Evolutionary conservation across 2,888 invertebrate species (phyloP).

Genomic region (Melipona beecheii): DNA sequence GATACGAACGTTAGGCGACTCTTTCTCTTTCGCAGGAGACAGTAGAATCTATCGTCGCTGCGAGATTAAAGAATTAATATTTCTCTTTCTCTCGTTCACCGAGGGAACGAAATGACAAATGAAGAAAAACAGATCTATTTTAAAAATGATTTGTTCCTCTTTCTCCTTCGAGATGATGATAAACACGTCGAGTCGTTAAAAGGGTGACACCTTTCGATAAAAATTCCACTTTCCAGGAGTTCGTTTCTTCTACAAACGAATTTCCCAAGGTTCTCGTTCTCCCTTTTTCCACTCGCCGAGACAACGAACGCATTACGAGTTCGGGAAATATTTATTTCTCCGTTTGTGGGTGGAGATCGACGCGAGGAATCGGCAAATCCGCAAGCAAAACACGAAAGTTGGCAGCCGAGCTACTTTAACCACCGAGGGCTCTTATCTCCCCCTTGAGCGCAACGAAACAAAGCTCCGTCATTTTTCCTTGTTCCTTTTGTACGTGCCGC

Average conservation of each 20-base stretch:
- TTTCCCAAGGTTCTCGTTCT: not conserved
- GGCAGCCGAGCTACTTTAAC: constrained; percentile 20
- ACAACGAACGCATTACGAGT: not conserved
- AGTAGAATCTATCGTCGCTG: too few species aligned
- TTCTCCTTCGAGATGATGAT: too few species aligned
- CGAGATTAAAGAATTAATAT: too few species aligned
- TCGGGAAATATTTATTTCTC: constrained; percentile 2
- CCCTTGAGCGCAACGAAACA: constrained; percentile 26
- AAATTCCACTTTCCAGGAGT: too few species aligned
- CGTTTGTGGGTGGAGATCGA: not conserved
- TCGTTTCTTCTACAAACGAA: not conserved
- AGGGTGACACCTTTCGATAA: too few species aligned
- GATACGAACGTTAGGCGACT: too few species aligned
- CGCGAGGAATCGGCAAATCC: constrained; percentile 4
- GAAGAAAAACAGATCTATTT: not conserved
- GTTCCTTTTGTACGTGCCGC: constrained; percentile 24
- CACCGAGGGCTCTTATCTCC: constrained; percentile 29
- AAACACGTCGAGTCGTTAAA: too few species aligned
- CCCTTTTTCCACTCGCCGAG: not conserved
- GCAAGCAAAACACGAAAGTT: constrained; percentile 14
- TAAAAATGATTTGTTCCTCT: too few species aligned
- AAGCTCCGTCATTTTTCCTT: constrained; percentile 31
- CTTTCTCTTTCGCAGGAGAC: too few species aligned
- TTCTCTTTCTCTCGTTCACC: too few species aligned
- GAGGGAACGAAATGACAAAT: too few species aligned